Evolutionary conservation across 2,888 invertebrate species (phyloP).

Genomic region (Salticus scenicus): DNA sequence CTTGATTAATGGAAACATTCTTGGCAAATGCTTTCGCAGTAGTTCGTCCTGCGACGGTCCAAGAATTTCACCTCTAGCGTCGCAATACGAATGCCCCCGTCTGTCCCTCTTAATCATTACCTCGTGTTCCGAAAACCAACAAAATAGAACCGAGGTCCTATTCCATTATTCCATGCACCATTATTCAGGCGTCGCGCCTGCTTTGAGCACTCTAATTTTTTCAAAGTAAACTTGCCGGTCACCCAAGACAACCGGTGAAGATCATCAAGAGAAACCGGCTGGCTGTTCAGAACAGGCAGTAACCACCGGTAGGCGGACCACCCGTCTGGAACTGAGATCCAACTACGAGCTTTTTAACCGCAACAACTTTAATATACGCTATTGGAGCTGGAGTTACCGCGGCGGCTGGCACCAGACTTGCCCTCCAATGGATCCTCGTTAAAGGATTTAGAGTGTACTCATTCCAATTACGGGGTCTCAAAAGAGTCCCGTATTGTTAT

Average conservation of each 20-base stretch:
- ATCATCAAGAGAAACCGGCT: constrained; percentile 65
- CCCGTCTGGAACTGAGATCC: constrained; percentile 77
- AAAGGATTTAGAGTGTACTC: constrained; percentile 80
- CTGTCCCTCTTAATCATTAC: constrained; percentile 69
- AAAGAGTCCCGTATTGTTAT: constrained; percentile 78
- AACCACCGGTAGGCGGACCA: constrained; percentile 11
- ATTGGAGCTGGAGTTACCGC: constrained; percentile 84
- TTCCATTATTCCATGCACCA: constrained; percentile 59
- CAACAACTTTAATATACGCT: constrained; percentile 84
- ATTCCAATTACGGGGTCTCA: constrained; percentile 80
- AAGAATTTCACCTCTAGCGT: constrained; percentile 83
- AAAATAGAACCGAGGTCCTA: constrained; percentile 62
- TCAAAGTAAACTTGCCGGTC: constrained; percentile 54
- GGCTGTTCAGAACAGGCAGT: constrained; percentile 31
- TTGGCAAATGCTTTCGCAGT: constrained; percentile 83
- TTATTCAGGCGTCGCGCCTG: constrained; percentile 53
- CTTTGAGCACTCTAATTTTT: constrained; percentile 56
- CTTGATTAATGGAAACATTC: constrained; percentile 83
- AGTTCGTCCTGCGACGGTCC: constrained; percentile 80
- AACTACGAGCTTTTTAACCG: constrained; percentile 82
- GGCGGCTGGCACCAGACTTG: constrained; percentile 84
- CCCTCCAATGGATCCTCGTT: constrained; percentile 82
- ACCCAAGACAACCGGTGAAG: constrained; percentile 54
- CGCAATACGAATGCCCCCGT: constrained; percentile 80
- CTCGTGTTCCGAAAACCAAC: constrained; percentile 54